Evolutionary conservation across 2,888 invertebrate species (phyloP).

Genomic region (Leptothorax acervorum): DNA sequence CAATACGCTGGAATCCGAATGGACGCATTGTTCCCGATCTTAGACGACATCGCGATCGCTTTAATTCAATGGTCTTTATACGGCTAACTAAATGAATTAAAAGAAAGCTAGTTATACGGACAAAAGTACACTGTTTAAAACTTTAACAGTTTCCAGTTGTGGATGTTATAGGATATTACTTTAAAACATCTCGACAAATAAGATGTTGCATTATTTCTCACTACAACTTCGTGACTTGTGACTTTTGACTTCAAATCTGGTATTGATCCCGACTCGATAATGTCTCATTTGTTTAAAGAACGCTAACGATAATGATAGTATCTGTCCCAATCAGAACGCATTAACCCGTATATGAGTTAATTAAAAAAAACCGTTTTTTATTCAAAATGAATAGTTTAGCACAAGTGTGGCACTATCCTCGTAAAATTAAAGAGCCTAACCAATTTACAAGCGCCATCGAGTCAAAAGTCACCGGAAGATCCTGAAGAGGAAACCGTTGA

Average conservation of each 20-base stretch:
- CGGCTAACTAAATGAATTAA: not conserved
- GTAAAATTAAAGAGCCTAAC: slow-evolving; percentile 40
- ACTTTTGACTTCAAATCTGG: slow-evolving; percentile 22
- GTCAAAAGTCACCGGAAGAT: slow-evolving; percentile 59
- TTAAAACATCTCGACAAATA: not conserved
- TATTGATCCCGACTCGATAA: slow-evolving; percentile 14
- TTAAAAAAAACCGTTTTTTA: not conserved
- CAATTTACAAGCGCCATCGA: slow-evolving; percentile 50
- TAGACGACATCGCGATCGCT: not conserved
- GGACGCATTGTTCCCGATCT: not conserved
- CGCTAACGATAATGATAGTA: not conserved
- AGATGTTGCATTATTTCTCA: not conserved
- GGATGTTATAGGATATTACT: not conserved
- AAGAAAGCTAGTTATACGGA: not conserved
- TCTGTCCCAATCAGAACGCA: not conserved
- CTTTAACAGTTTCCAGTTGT: not conserved
- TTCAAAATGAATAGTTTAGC: slow-evolving; percentile 14
- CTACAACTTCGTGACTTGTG: not conserved
- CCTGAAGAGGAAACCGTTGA: slow-evolving; percentile 29
- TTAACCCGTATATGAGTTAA: not conserved
- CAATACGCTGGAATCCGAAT: slow-evolving; percentile 1
- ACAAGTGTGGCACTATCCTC: slow-evolving; percentile 22
- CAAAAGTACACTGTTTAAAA: not conserved
- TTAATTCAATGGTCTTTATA: not conserved
- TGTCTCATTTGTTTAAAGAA: not conserved